These are phyloP conservation scores for Limnothrissa miodon DNA, from an alignment of 2,113 vertebrate species.

Conservation along the genomic window DNA sequence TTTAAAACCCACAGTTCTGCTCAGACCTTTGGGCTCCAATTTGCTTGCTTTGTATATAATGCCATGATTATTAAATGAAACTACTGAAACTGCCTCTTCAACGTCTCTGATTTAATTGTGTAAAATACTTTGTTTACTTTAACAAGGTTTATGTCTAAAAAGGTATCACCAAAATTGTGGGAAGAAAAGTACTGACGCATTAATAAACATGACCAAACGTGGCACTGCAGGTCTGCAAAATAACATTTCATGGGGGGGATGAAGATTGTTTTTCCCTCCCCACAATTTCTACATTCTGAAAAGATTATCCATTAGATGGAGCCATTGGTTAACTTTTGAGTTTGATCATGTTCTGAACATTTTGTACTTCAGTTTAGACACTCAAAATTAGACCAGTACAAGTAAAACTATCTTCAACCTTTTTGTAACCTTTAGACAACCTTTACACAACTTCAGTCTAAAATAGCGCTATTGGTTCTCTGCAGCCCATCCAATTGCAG, in stretches of 20 bases:
- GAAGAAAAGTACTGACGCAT: no score
- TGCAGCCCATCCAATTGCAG: no score
- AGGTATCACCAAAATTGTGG: not conserved
- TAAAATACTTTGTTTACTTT: not conserved
- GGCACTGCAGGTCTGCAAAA: no score
- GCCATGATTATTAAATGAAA: slow-evolving; percentile 75
- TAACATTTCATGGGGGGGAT: no score
- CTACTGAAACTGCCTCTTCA: slow-evolving; percentile 46
- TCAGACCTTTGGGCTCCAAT: slow-evolving; percentile 54
- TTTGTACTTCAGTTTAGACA: not conserved
- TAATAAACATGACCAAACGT: no score
- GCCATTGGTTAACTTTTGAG: not conserved
- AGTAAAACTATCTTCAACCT: not conserved
- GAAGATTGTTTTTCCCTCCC: not conserved
- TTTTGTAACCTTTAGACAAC: no score
- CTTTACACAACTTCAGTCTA: no score
- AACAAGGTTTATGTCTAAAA: not conserved
- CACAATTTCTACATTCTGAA: not conserved
- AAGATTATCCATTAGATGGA: not conserved
- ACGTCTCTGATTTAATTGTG: not conserved
- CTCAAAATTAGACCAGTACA: not conserved
- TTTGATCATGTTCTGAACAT: not conserved
- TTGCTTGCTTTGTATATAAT: slow-evolving; percentile 78
- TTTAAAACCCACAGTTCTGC: slow-evolving; percentile 49
- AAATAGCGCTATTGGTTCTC: no score